Conservation (phyloP, 92 coral and sea anemone species). For the Epizoanthus ramosus region DNA sequence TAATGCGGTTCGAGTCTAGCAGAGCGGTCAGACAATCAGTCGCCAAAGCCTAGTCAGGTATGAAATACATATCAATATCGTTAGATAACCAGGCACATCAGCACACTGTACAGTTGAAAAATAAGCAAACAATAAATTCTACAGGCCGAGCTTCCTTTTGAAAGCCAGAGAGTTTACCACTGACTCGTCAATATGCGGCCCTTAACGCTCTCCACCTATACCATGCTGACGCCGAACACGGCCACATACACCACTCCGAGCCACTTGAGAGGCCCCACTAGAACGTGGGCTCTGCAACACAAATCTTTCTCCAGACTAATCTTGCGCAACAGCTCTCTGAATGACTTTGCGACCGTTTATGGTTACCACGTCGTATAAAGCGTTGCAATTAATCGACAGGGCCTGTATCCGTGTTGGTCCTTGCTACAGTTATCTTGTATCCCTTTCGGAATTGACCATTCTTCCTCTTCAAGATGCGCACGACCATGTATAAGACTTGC, state of each 20-base stretch:
- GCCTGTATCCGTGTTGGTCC: slow-evolving; percentile 23
- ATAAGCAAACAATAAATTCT: too few species aligned
- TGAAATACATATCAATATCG: too few species aligned
- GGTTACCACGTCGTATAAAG: slow-evolving; percentile 50
- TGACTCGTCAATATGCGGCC: slow-evolving; percentile 46
- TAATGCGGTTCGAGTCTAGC: too few species aligned
- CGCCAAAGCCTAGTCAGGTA: too few species aligned
- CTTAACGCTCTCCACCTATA: slow-evolving; percentile 45
- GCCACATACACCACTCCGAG: slow-evolving; percentile 41
- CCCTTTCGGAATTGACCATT: slow-evolving; percentile 58
- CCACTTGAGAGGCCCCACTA: slow-evolving; percentile 55
- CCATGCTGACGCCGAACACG: slow-evolving; percentile 53
- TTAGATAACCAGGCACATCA: too few species aligned
- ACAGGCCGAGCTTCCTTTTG: not conserved
- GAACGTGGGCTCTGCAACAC: slow-evolving; percentile 53
- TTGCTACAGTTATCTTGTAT: slow-evolving; percentile 20
- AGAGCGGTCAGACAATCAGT: too few species aligned
- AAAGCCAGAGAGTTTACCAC: slow-evolving; percentile 38
- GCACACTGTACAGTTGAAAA: too few species aligned
- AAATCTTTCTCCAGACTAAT: slow-evolving; percentile 42
- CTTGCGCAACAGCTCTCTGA: slow-evolving; percentile 34
- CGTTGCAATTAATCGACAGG: slow-evolving; percentile 31
- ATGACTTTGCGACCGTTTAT: slow-evolving; percentile 31
- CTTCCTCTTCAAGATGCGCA: slow-evolving; percentile 30
- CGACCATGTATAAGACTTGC: slow-evolving; percentile 49